Evolutionary conservation across 2,888 invertebrate species (phyloP).

Genomic region (Dolomedes plantarius): DNA sequence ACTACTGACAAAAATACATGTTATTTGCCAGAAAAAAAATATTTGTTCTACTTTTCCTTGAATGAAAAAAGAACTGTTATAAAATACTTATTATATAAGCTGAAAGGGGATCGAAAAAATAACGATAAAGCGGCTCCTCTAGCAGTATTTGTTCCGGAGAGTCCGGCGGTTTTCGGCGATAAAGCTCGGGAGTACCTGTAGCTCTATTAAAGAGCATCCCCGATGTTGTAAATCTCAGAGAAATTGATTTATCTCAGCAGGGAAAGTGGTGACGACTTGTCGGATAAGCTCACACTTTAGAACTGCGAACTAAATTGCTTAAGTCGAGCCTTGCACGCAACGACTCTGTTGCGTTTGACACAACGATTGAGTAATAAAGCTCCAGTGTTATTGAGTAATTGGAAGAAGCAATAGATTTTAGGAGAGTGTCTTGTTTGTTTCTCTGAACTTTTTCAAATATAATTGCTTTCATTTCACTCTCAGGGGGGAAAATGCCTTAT

Average conservation of each 20-base stretch:
- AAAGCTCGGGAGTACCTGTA: background rate
- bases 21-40: too few species aligned
- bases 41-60: too few species aligned
- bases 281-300: slow-evolving; percentile 29
- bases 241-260: slow-evolving; percentile 53
- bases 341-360: background rate
- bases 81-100: too few species aligned
- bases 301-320: slow-evolving; percentile 30
- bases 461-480: background rate
- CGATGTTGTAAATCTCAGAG: slow-evolving; percentile 35
- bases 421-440: background rate
- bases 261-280: slow-evolving; percentile 1
- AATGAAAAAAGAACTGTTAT: too few species aligned
- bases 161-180: too few species aligned
- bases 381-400: background rate
- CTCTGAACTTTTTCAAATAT: background rate
- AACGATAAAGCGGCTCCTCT: too few species aligned
- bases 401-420: background rate
- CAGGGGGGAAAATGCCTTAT: background rate
- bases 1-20: too few species aligned
- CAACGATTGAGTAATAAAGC: background rate
- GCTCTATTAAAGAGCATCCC: slow-evolving; percentile 23
- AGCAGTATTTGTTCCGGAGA: too few species aligned
- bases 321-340: slow-evolving; percentile 34
- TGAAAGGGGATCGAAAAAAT: too few species aligned